phyloP scores from a whole-genome alignment of 1,140 invertebrate species.

The Eumeta japonica region DNA sequence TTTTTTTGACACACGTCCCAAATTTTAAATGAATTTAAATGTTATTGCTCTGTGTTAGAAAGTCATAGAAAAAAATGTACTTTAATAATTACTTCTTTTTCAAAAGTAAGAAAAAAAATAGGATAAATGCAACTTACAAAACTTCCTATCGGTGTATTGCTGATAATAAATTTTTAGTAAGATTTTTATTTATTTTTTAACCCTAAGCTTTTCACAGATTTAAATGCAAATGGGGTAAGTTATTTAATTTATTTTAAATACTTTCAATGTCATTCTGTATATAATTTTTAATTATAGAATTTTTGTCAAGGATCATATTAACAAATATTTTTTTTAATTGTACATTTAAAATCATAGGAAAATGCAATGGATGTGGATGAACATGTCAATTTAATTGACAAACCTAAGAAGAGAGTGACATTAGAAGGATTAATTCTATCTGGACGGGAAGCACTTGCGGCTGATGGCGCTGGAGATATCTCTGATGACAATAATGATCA shows the following conservation, averaged over 20 bases:
- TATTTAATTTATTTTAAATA: not conserved
- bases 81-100: too few relatives aligned
- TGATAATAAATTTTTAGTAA: too few relatives aligned
- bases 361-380: not conserved
- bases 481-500: conserved; percentile 67
- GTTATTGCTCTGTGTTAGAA: too few relatives aligned
- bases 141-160: too few relatives aligned
- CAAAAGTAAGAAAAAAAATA: too few relatives aligned
- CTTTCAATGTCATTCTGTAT: not conserved
- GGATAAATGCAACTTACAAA: too few relatives aligned
- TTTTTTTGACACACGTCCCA: too few relatives aligned
- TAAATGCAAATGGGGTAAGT: too few relatives aligned
- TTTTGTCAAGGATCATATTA: not conserved
- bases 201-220: too few relatives aligned
- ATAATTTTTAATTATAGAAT: not conserved
- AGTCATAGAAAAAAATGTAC: too few relatives aligned
- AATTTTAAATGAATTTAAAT: too few relatives aligned
- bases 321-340: not conserved
- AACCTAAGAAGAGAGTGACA: conserved; percentile 37
- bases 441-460: conserved; percentile 75
- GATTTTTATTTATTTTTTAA: too few relatives aligned
- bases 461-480: conserved; percentile 70
- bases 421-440: conserved; percentile 66
- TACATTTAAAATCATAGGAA: not conserved
- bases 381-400: conserved; percentile 5